Conservation (phyloP, 2,113 vertebrate genomes). For the Cephalopholis sonnerati region DNA sequence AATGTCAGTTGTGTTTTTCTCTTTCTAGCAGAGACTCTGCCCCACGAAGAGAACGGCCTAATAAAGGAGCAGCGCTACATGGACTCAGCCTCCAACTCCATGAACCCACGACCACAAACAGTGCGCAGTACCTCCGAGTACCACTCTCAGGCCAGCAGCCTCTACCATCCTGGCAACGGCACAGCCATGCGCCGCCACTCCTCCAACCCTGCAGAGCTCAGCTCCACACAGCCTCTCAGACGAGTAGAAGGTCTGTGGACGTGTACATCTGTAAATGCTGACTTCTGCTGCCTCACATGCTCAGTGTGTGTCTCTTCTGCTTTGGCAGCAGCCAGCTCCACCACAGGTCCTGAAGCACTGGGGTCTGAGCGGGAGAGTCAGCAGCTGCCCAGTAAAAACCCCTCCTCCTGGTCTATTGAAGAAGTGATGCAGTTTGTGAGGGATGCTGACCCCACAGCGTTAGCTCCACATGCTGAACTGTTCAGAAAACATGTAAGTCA, state of each 20-base stretch:
- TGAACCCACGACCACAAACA: slow-evolving; percentile 82
- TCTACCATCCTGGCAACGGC: slow-evolving; percentile 80
- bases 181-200: slow-evolving; percentile 80
- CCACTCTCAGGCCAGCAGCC: slow-evolving; percentile 77
- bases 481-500: slow-evolving; percentile 94
- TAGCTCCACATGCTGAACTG: slow-evolving; percentile 93
- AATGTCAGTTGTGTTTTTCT: neutral
- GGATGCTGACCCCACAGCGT: slow-evolving; percentile 91
- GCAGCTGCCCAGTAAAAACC: slow-evolving; percentile 83
- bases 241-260: slow-evolving; percentile 87
- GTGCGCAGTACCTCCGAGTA: slow-evolving; percentile 82
- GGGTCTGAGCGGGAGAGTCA: slow-evolving; percentile 84
- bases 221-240: slow-evolving; percentile 83
- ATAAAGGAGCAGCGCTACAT: slow-evolving; percentile 89
- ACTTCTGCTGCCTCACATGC: neutral
- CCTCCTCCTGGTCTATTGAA: slow-evolving; percentile 93
- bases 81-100: slow-evolving; percentile 89
- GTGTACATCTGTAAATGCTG: accelerated
- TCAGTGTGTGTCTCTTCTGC: neutral
- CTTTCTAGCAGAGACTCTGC: slow-evolving; percentile 88
- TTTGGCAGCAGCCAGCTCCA: slow-evolving; percentile 90
- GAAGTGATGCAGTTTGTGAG: slow-evolving; percentile 96
- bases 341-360: slow-evolving; percentile 90
- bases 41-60: slow-evolving; percentile 85
- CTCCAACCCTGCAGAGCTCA: slow-evolving; percentile 83